These are phyloP conservation scores for Cactoblastis cactorum DNA, from an alignment of 2,888 invertebrate species.

Conservation along the genomic window DNA sequence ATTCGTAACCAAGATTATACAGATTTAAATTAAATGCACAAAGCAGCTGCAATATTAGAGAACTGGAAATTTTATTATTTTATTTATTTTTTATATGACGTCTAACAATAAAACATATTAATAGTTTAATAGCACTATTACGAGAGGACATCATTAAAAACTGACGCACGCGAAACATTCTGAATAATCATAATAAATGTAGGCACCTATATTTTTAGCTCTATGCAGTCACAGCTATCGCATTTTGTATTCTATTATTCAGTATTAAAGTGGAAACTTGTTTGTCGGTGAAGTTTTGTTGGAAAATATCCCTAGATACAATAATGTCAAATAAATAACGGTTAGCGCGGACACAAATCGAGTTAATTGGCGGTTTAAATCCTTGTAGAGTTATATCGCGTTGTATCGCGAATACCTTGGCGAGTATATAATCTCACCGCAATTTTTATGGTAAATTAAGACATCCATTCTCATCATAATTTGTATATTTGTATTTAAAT, in stretches of 20 bases:
- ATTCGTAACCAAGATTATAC: too few species aligned
- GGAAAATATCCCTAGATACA: constrained; percentile 9
- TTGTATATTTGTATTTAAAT: too few species aligned
- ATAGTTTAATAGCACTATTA: background rate
- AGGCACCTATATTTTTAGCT: background rate
- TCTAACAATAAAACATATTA: background rate
- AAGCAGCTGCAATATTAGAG: too few species aligned
- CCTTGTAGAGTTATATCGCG: constrained; percentile 8
- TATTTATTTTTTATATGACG: background rate
- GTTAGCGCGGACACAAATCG: constrained; percentile 23
- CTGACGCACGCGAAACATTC: background rate
- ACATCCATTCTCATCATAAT: too few species aligned
- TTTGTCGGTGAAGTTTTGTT: background rate
- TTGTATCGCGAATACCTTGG: background rate
- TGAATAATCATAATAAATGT: background rate
- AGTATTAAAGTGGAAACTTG: background rate
- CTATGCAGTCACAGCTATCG: background rate
- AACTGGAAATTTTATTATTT: background rate
- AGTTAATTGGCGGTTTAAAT: constrained; percentile 23
- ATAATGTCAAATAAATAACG: constrained; percentile 24
- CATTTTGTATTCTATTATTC: background rate
- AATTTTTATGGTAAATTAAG: background rate
- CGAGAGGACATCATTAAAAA: background rate
- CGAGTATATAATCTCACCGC: background rate
- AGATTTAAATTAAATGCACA: too few species aligned